Evolutionary conservation across 2,888 invertebrate genomes (phyloP).

Genomic region (Strigamia crassipes): DNA sequence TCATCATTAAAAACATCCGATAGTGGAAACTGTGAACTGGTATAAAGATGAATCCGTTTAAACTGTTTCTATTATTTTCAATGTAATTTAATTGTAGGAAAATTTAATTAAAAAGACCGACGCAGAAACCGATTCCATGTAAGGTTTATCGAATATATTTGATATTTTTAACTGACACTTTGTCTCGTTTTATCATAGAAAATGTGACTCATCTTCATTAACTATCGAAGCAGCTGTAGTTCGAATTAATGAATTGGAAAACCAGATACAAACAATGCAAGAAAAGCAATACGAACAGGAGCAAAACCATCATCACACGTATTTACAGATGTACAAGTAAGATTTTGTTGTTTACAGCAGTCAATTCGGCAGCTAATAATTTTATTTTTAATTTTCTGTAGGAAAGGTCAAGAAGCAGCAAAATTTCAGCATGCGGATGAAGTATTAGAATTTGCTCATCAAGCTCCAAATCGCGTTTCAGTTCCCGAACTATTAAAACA

Average conservation of each 20-base stretch:
- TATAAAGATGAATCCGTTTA: neutral
- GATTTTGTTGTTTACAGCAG: slow-evolving; percentile 10
- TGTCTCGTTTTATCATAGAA: neutral
- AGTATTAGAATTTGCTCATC: slow-evolving; percentile 60
- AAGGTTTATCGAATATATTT: neutral
- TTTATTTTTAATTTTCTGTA: slow-evolving; percentile 54
- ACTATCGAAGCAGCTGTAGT: slow-evolving; percentile 67
- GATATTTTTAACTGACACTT: too few species aligned
- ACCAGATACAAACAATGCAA: slow-evolving; percentile 72
- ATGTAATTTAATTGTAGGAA: neutral
- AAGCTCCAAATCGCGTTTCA: slow-evolving; percentile 56
- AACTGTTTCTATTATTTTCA: neutral
- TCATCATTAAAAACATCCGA: slow-evolving; percentile 57
- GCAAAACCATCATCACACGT: slow-evolving; percentile 71
- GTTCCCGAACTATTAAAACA: slow-evolving; percentile 81
- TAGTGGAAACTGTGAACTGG: slow-evolving; percentile 49
- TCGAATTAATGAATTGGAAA: slow-evolving; percentile 68
- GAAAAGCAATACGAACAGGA: slow-evolving; percentile 75
- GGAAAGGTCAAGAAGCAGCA: slow-evolving; percentile 80
- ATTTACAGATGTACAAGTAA: slow-evolving; percentile 70
- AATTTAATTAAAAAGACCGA: neutral
- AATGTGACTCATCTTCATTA: neutral
- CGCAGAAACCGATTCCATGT: neutral
- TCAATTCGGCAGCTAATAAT: neutral
- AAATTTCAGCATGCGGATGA: slow-evolving; percentile 71